A percentile compares a stretch with the other conserved stretches of the same genome.
phyloP scores from a whole-genome alignment of 2,888 invertebrate species.

The Drosophila dives region DNA sequence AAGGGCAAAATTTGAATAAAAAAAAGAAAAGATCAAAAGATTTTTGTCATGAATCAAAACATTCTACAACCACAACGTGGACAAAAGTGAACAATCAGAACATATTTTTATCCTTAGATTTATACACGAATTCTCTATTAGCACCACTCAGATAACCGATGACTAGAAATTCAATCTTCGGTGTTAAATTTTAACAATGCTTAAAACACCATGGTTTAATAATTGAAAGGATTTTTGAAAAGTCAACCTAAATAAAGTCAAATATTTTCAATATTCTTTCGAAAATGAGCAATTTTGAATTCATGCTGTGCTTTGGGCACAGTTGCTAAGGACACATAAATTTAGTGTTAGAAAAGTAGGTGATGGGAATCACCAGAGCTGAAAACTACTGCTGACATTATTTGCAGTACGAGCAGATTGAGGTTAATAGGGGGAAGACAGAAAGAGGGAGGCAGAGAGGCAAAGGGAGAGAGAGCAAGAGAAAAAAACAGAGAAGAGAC shows the following conservation, averaged over 20 bases:
- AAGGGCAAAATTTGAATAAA: neutral
- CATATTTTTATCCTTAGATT: neutral
- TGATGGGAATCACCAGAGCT: neutral
- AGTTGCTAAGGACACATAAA: neutral
- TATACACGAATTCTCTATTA: neutral
- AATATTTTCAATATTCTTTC: neutral
- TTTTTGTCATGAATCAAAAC: neutral
- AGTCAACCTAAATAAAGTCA: neutral
- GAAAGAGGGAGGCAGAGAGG: neutral
- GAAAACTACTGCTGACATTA: neutral
- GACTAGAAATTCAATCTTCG: neutral
- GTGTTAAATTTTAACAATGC: neutral
- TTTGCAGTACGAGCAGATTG: conserved; percentile 22
- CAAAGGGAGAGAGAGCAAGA: neutral
- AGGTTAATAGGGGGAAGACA: conserved; percentile 10
- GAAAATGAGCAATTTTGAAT: neutral
- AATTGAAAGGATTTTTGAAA: neutral
- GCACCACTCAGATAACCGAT: neutral
- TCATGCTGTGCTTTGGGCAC: neutral
- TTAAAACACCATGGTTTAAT: neutral
- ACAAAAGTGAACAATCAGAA: neutral
- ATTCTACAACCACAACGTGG: neutral
- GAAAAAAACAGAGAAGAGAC: neutral
- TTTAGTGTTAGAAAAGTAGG: neutral
- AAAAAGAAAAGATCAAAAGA: neutral